Evolutionary conservation across 2,888 invertebrate species (phyloP).

Genomic region (Acleris holmiana): DNA sequence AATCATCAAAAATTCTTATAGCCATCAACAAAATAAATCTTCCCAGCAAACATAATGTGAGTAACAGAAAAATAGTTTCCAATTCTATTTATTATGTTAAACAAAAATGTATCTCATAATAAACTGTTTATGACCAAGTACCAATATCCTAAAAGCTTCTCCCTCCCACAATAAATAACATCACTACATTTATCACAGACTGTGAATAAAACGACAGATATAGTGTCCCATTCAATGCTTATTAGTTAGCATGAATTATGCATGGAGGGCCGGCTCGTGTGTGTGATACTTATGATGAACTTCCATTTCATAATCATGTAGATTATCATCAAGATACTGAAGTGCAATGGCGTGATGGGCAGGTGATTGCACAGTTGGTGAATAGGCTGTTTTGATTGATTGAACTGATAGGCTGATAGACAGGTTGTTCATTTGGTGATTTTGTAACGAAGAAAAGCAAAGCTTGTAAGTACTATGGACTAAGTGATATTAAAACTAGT

Average conservation of each 20-base stretch:
- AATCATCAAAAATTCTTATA: not conserved
- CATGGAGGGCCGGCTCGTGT: slow-evolving; percentile 11
- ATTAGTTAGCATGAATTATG: slow-evolving; percentile 36
- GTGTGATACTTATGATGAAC: slow-evolving; percentile 15
- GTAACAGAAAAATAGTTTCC: not conserved
- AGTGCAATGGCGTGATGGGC: not conserved
- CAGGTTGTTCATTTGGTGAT: not conserved
- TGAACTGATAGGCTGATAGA: not conserved
- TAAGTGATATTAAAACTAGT: too few species aligned
- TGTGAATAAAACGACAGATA: slow-evolving; percentile 33
- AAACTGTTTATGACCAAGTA: slow-evolving; percentile 26
- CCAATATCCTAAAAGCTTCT: slow-evolving; percentile 35
- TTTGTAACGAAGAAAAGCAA: too few species aligned
- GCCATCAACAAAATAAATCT: not conserved
- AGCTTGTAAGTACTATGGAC: too few species aligned
- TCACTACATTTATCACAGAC: slow-evolving; percentile 33
- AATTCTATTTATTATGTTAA: not conserved
- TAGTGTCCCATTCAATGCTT: slow-evolving; percentile 38
- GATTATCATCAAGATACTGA: slow-evolving; percentile 5
- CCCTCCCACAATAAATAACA: slow-evolving; percentile 33
- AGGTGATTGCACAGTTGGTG: not conserved
- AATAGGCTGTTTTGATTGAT: slow-evolving; percentile 5
- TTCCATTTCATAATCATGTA: slow-evolving; percentile 18
- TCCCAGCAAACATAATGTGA: not conserved
- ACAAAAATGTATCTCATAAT: slow-evolving; percentile 19